Conservation (phyloP, 2,113 vertebrate genomes). For the Salvelinus fontinalis region DNA sequence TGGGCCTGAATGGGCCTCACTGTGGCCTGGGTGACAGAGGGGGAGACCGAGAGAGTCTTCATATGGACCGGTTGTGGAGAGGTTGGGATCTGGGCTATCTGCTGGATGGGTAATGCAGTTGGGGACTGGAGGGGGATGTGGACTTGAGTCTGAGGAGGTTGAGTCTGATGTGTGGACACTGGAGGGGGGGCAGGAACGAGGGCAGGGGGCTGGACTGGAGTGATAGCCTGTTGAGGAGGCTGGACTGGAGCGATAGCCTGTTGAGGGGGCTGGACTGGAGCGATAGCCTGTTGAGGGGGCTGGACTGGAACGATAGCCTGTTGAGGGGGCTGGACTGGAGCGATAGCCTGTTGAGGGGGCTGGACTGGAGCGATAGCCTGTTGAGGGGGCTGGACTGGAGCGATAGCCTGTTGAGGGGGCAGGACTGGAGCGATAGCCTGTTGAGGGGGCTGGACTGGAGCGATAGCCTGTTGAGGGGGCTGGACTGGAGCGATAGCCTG, state of each 20-base stretch:
- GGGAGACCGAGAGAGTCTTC: slow-evolving; percentile 49
- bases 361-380: slow-evolving; percentile 29
- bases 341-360: slow-evolving; percentile 54
- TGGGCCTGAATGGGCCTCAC: slow-evolving; percentile 53
- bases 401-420: slow-evolving; percentile 53
- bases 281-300: slow-evolving; percentile 53
- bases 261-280: slow-evolving; percentile 56
- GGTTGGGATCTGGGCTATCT: slow-evolving; percentile 59
- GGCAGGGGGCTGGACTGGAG: slow-evolving; percentile 48
- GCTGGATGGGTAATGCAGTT: slow-evolving; percentile 47
- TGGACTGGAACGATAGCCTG: slow-evolving; percentile 55
- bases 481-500: slow-evolving; percentile 56
- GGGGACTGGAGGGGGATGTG: slow-evolving; percentile 59
- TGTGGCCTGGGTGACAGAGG: slow-evolving; percentile 48
- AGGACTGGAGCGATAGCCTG: slow-evolving; percentile 60
- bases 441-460: slow-evolving; percentile 51
- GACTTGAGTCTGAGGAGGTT: slow-evolving; percentile 37
- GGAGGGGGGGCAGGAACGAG: slow-evolving; percentile 15
- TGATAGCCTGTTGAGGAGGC: slow-evolving; percentile 53
- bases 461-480: slow-evolving; percentile 8
- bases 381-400: slow-evolving; percentile 45
- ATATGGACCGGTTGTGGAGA: slow-evolving; percentile 70
- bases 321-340: slow-evolving; percentile 57
- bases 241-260: slow-evolving; percentile 60
- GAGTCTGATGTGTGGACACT: slow-evolving; percentile 32